These are phyloP conservation scores for Marasmarcha lunaedactyla DNA, from an alignment of 2,888 invertebrate species.

Conservation along the genomic window DNA sequence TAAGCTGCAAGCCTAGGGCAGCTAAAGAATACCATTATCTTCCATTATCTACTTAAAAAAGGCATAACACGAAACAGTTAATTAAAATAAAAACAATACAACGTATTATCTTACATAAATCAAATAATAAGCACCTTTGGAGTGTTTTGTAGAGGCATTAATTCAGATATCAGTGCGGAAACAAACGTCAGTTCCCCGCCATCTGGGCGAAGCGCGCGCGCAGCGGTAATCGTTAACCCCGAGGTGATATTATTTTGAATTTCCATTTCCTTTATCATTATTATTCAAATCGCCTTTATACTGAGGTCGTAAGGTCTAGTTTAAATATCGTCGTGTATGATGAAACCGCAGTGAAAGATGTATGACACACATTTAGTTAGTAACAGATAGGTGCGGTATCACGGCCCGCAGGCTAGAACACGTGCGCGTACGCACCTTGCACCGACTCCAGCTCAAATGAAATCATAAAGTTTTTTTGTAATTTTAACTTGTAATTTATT, in stretches of 20 bases:
- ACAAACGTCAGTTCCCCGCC: conserved; percentile 68
- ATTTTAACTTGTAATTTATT: too few species aligned
- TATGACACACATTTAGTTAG: conserved; percentile 66
- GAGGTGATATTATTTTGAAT: conserved; percentile 71
- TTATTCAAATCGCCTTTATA: conserved; percentile 56
- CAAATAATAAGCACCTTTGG: conserved; percentile 69
- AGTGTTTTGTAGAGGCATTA: conserved; percentile 65
- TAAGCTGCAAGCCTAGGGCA: too few species aligned
- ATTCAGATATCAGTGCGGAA: conserved; percentile 72
- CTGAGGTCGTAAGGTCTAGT: conserved; percentile 48
- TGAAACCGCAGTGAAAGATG: conserved; percentile 47
- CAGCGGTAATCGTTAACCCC: conserved; percentile 69
- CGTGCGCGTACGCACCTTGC: conserved; percentile 67
- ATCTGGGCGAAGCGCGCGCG: conserved; percentile 63
- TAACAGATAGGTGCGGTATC: conserved; percentile 44
- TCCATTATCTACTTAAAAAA: too few species aligned
- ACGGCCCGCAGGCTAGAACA: conserved; percentile 55
- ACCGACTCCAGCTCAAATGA: conserved; percentile 10
- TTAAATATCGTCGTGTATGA: conserved; percentile 35
- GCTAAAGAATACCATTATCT: too few species aligned
- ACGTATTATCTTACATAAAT: conserved; percentile 57
- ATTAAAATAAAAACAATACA: conserved; percentile 11
- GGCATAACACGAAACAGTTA: conserved; percentile 18
- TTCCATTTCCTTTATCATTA: conserved; percentile 62
- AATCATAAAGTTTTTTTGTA: conserved; percentile 1